phyloP scores from a whole-genome alignment of 2,888 invertebrate genomes.

The Drosophila merina region DNA sequence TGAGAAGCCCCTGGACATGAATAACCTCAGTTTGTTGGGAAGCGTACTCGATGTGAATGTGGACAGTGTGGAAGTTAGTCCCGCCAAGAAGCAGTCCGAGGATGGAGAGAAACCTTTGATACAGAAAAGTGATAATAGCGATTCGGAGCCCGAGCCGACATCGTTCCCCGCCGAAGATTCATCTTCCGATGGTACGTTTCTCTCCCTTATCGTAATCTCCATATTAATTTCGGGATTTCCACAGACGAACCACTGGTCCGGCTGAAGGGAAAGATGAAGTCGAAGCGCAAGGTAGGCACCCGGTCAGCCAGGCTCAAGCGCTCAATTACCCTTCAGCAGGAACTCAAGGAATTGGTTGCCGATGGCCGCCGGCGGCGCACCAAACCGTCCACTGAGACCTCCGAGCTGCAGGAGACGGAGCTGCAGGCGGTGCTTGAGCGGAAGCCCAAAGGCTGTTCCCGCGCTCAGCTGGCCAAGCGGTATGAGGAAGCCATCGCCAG shows the following conservation, averaged over 20 bases:
- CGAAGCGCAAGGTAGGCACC: slow-evolving; percentile 44
- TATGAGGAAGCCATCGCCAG: slow-evolving; percentile 71
- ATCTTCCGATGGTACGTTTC: slow-evolving; percentile 40
- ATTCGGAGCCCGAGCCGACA: slow-evolving; percentile 9
- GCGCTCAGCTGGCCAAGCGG: slow-evolving; percentile 63
- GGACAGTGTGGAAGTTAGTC: slow-evolving; percentile 63
- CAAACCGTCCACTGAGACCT: slow-evolving; percentile 12
- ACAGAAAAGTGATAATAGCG: slow-evolving; percentile 21
- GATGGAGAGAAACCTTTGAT: slow-evolving; percentile 57
- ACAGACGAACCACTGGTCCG: slow-evolving; percentile 66
- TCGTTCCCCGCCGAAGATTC: slow-evolving; percentile 31
- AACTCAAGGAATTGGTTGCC: slow-evolving; percentile 55
- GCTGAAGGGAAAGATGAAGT: slow-evolving; percentile 57
- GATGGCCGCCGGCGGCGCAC: slow-evolving; percentile 41
- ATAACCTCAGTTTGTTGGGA: slow-evolving; percentile 61
- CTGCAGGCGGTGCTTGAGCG: slow-evolving; percentile 59
- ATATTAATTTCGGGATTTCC: neutral
- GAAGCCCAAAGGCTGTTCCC: slow-evolving; percentile 71
- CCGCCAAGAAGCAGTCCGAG: slow-evolving; percentile 27
- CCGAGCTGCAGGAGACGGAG: slow-evolving; percentile 47
- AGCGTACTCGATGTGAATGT: slow-evolving; percentile 68
- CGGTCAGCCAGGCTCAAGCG: slow-evolving; percentile 25
- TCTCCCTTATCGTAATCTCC: neutral
- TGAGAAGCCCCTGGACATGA: slow-evolving; percentile 68
- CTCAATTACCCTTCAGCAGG: slow-evolving; percentile 32